A percentile compares a stretch with the other conserved stretches of the same genome.
These are phyloP conservation scores for Notarius lentiginosus DNA, from an alignment of 2,113 vertebrate genomes.

Conservation along the genomic window DNA sequence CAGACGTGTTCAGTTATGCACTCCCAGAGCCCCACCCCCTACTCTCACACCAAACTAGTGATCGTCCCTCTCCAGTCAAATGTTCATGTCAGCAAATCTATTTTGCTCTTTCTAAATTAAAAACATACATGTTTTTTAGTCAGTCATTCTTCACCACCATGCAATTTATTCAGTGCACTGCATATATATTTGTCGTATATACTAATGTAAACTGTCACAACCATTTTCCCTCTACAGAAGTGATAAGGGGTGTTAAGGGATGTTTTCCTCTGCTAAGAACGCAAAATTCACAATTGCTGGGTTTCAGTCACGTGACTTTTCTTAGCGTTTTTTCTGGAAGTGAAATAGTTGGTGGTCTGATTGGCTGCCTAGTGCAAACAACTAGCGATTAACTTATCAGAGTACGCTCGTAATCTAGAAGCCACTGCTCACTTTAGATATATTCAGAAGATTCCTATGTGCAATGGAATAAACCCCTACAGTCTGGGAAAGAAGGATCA, in stretches of 20 bases:
- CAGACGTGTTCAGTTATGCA: constrained; percentile 57
- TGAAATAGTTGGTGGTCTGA: too few relatives aligned
- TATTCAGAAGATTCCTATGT: too few relatives aligned
- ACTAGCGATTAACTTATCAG: too few relatives aligned
- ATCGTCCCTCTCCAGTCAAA: constrained; percentile 46
- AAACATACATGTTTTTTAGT: background rate
- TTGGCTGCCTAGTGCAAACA: too few relatives aligned
- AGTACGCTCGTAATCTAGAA: too few relatives aligned
- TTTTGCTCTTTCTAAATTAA: constrained; percentile 27
- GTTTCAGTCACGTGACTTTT: too few relatives aligned
- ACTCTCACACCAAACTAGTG: too few relatives aligned
- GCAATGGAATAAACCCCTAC: too few relatives aligned
- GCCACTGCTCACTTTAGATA: too few relatives aligned
- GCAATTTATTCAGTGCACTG: background rate
- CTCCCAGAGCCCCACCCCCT: constrained; percentile 15
- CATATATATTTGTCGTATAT: background rate
- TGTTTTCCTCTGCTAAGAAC: constrained; percentile 17
- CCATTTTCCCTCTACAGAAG: background rate
- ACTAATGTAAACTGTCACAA: background rate
- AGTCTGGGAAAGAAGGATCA: too few relatives aligned
- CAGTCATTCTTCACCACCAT: too few relatives aligned
- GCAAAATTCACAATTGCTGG: background rate
- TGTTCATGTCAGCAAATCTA: constrained; percentile 48
- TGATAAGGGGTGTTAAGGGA: background rate
- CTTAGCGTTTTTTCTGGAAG: too few relatives aligned